Base-by-base conservation (phyloP, 2,113 vertebrate species). In the Chaetodon auriga region DNA sequence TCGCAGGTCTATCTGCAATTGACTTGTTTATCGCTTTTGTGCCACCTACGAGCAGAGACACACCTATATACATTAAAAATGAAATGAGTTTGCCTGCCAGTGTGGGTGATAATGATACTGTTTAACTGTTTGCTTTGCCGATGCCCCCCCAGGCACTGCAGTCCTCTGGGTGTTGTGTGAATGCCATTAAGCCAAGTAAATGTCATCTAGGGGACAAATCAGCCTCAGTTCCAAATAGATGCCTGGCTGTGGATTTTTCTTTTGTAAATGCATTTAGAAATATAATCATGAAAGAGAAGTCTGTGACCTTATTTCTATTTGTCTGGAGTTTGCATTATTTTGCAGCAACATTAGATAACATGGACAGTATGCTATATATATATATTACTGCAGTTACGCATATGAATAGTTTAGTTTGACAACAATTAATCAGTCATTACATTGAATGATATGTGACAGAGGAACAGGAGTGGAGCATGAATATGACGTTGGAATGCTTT, bases 121-220 rank as follows among this genome's bases (percentile, higher is more conserved):
- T 68, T 82, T 82, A 81, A 84, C 58, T 63, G 66, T 91, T 85
- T 66, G 75, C 62, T 76, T 81, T 85, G 63, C 55, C 18, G 15
- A 46, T n/a, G 46, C 54, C 68, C 49, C 70, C 38, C 53, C 43
- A 36, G 71, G 87, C 78, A 55, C 7, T 36, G 49, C 43, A 23
- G 68, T 75, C 77, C 60, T 74, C 21, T 68, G 73, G 63, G 70
- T 81, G 30, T 73, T 79, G 21, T 69, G 68, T 13, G 66, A 71
- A 23, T 53, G 55, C 78, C 68, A 81, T 80, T 75, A 80, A 89
- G 71, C 54, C 64, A 81, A 79, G 71, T 77, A 89, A 92, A 92
- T 91, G 89, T 89, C 81, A 91, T 49, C 49, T 25, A 68, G 55
- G 62, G 68, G 70, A 75, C 75, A 55, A 83, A 81, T 69, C 46